Evolutionary conservation across 1,140 invertebrate species (phyloP).

Genomic region (Branchinecta lynchi): DNA sequence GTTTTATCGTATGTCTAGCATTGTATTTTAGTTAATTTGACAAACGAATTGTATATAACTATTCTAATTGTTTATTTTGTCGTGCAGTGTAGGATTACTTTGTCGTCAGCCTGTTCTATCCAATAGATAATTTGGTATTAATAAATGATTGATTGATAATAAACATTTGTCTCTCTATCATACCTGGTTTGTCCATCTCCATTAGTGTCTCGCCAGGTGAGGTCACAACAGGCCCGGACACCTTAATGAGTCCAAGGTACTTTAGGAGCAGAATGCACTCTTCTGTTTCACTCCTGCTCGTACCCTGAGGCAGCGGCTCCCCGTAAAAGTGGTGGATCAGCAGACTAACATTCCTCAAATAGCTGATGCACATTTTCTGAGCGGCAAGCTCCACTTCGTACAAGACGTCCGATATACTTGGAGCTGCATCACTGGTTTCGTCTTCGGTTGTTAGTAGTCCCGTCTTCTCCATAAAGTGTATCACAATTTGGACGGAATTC

Average conservation of each 20-base stretch:
- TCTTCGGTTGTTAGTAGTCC: slow-evolving; percentile 28
- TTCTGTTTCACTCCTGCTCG: slow-evolving; percentile 31
- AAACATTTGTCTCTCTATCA: background rate
- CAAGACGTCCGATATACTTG: slow-evolving; percentile 30
- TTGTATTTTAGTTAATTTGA: too few relatives aligned
- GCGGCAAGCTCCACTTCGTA: slow-evolving; percentile 45
- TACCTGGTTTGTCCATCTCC: background rate
- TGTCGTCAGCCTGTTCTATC: too few relatives aligned
- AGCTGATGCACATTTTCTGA: slow-evolving; percentile 50
- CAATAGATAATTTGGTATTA: too few relatives aligned
- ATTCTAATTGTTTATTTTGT: too few relatives aligned
- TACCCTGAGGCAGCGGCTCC: slow-evolving; percentile 48
- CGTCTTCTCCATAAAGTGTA: slow-evolving; percentile 31
- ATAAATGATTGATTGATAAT: too few relatives aligned
- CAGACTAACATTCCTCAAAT: slow-evolving; percentile 61
- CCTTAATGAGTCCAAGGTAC: slow-evolving; percentile 50
- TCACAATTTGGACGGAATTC: slow-evolving; percentile 29
- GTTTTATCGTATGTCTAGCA: too few relatives aligned
- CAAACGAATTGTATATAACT: too few relatives aligned
- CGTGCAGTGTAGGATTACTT: too few relatives aligned
- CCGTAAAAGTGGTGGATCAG: slow-evolving; percentile 72
- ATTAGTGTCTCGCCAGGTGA: slow-evolving; percentile 32
- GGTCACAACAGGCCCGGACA: slow-evolving; percentile 19
- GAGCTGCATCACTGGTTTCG: slow-evolving; percentile 16
- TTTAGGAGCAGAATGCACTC: slow-evolving; percentile 57